Percentiles rank a stretch among this genome's conserved stretches.
Conservation (phyloP, 2,113 vertebrate species). For the Candoia aspera region DNA sequence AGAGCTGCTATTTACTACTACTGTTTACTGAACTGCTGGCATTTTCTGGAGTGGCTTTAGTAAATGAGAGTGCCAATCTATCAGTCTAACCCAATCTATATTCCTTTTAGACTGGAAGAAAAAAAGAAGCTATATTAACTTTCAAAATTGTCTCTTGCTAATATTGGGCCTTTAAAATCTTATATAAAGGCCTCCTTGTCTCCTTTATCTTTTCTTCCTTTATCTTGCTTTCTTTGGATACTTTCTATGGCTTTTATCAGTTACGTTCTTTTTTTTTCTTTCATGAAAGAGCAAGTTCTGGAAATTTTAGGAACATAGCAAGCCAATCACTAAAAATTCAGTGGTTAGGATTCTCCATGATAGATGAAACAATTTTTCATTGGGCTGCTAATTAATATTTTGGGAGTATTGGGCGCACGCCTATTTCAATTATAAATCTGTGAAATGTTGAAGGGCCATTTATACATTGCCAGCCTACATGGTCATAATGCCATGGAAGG, state of each 20-base stretch:
- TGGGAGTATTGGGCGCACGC: constrained; percentile 14
- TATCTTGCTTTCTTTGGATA: background rate
- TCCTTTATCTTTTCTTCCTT: background rate
- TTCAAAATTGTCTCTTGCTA: background rate
- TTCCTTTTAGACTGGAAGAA: background rate
- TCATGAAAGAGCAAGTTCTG: constrained; percentile 15
- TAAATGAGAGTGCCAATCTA: too few species aligned
- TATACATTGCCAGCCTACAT: constrained; percentile 40
- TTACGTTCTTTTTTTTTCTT: constrained; percentile 16
- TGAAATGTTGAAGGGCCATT: constrained; percentile 49
- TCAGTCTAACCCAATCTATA: background rate
- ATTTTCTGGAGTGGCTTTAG: background rate
- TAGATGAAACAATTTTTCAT: constrained; percentile 37
- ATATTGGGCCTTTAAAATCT: background rate
- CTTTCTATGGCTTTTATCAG: background rate
- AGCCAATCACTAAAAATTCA: constrained; percentile 40
- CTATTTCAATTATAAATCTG: constrained; percentile 49
- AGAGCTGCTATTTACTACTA: background rate
- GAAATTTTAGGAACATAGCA: constrained; percentile 46
- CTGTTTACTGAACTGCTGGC: background rate
- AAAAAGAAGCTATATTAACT: background rate
- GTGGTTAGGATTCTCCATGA: constrained; percentile 35
- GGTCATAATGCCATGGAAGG: constrained; percentile 34
- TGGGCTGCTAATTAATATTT: constrained; percentile 56
- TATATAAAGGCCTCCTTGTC: background rate